A percentile compares a stretch with the other conserved stretches of the same genome.
These are phyloP conservation scores for Pristiophorus japonicus DNA, from an alignment of 2,113 vertebrate species.

Conservation along the genomic window DNA sequence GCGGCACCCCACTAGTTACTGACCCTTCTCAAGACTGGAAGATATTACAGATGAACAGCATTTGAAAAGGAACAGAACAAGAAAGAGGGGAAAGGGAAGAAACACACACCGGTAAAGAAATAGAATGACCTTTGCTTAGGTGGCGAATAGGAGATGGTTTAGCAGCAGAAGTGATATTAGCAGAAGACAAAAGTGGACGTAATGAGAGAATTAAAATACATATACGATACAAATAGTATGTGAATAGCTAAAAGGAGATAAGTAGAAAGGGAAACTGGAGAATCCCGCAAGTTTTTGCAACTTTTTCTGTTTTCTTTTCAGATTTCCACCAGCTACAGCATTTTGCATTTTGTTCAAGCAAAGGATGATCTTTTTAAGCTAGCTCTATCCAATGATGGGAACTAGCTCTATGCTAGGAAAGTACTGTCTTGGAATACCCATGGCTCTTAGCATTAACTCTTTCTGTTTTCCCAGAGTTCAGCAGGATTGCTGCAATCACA, in stretches of 20 bases:
- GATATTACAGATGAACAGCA: not conserved
- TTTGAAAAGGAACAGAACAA: not conserved
- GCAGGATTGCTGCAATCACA: not conserved
- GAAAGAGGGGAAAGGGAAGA: not conserved
- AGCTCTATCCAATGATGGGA: not conserved
- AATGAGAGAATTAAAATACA: not conserved
- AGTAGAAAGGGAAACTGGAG: not conserved
- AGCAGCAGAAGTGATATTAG: not conserved
- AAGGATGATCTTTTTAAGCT: not conserved
- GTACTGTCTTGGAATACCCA: not conserved
- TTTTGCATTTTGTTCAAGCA: not conserved
- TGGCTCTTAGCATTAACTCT: not conserved
- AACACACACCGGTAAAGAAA: not conserved
- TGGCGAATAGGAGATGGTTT: not conserved
- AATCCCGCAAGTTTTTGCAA: not conserved
- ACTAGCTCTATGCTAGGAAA: not conserved
- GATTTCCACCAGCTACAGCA: not conserved
- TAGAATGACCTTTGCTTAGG: no score
- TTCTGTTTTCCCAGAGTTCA: not conserved
- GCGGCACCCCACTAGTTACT: no score
- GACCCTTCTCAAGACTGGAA: not conserved
- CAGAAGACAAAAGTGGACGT: not conserved
- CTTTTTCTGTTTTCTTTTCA: not conserved
- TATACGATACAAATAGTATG: not conserved
- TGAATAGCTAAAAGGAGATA: not conserved